Evolutionary conservation across 2,888 invertebrate species (phyloP).

Genomic region (Tenthredo scrophulariae): DNA sequence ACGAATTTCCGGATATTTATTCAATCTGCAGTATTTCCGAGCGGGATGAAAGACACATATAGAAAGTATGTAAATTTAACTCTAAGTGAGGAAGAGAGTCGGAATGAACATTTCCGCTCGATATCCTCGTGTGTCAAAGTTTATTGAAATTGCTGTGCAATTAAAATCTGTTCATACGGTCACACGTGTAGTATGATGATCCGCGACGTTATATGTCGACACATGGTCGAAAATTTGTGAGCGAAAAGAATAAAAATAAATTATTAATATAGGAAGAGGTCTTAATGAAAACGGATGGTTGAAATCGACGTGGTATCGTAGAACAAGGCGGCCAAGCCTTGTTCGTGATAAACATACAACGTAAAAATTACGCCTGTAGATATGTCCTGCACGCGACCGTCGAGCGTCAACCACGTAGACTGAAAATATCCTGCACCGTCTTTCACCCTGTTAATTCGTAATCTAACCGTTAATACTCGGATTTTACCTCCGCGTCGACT

Average conservation of each 20-base stretch:
- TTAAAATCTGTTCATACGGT: neutral
- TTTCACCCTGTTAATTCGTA: constrained; percentile 41
- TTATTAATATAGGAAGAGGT: neutral
- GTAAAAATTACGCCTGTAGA: constrained; percentile 27
- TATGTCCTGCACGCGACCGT: constrained; percentile 40
- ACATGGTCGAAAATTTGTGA: neutral
- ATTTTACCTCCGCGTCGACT: neutral
- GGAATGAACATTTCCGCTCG: neutral
- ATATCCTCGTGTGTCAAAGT: neutral
- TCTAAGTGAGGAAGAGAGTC: neutral
- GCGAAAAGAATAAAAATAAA: constrained; percentile 10
- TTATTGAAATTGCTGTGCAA: neutral
- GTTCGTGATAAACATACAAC: constrained; percentile 51
- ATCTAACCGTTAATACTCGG: constrained; percentile 45
- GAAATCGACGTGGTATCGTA: constrained; percentile 44
- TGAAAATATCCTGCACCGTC: constrained; percentile 11
- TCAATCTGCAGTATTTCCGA: neutral
- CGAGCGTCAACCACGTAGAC: neutral
- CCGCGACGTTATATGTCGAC: neutral
- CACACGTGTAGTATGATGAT: neutral
- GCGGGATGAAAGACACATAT: neutral
- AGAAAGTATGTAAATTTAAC: neutral
- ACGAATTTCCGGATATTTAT: neutral
- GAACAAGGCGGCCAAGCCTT: constrained; percentile 47
- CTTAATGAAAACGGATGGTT: constrained; percentile 35